phyloP scores from a whole-genome alignment of 2,888 invertebrate genomes.

The Ametastegia equiseti region DNA sequence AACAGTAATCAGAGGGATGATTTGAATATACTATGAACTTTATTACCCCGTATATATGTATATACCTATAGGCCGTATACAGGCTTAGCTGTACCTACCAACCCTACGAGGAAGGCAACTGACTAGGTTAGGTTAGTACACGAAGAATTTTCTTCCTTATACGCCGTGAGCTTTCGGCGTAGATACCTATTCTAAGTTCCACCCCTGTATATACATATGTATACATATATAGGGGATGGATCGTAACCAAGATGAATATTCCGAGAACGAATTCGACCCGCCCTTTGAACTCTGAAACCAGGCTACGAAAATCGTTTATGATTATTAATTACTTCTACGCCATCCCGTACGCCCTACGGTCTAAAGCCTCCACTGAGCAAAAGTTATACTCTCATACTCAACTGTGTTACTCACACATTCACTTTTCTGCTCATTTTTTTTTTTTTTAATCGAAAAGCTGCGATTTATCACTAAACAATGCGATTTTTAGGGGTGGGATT shows the following conservation, averaged over 20 bases:
- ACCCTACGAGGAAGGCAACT: neutral
- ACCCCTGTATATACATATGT: no score
- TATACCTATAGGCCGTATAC: neutral
- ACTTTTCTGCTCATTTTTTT: no score
- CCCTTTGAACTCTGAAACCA: neutral
- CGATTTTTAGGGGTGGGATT: no score
- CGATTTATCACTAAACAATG: no score
- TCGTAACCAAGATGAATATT: neutral
- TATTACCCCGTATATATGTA: neutral
- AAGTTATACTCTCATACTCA: no score
- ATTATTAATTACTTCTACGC: neutral
- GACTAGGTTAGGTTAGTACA: neutral
- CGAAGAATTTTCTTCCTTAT: neutral
- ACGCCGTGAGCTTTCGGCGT: neutral
- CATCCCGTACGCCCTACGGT: no score
- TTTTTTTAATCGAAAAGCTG: no score
- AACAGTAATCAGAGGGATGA: slow-evolving; percentile 13
- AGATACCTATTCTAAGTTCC: neutral
- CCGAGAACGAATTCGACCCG: neutral
- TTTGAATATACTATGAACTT: slow-evolving; percentile 6
- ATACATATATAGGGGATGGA: no score
- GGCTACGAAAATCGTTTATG: neutral
- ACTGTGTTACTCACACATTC: no score
- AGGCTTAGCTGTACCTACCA: no score
- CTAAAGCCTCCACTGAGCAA: no score